Base-by-base conservation (phyloP, 1,140 invertebrate genomes). In the Alviniconcha marisindica region DNA sequence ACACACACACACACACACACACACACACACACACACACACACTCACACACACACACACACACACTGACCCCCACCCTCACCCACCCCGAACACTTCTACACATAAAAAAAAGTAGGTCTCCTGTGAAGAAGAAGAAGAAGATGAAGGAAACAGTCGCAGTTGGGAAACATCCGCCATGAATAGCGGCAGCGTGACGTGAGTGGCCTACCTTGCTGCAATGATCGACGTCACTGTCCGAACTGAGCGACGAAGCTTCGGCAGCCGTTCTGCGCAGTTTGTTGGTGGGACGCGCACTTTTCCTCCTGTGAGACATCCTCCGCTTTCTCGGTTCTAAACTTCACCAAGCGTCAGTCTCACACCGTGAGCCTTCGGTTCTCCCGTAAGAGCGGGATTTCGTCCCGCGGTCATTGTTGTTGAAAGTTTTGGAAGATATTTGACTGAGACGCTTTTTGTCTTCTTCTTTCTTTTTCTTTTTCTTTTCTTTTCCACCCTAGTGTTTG, bases 261-360 rank as follows among this genome's bases (percentile, higher is more conserved):
- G 48, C 56, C n/a, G 12, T 51, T 38, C 78, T 36, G 21, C 76
- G 63, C 5, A 74, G 81, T 84, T 88, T 88, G 83, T 86, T 87
- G 56, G 83, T 69, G 15, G 87, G 87, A 48, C 83, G 77, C 0
- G 87, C 85, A 86, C 83, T 88, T 83, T 88, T 88, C 42, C 87
- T 82, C 48, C 87, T 71, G 51, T 87, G 86, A 42, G 86, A 82
- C 86, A 87, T 87, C 42, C 44, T 76, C 36, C 15, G 28, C n/a
- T 40, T 33, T 40, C 33, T 40, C 33, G 31, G n/a, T n/a, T n/a
- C n/a, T 7, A 66, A 31, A 21, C 74, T 1, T 21, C 36, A 40
- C 14, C 40, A 44, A n/a, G n/a, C 42, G n/a, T 21, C 71, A 36
- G 18, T 38, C 36, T 33, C 28, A 18, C 71, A 74, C 28, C 15